Evolutionary conservation across 2,797 vertebrate genomes (phyloP), one percentile per base, ranked within the genome.

Genomic region (Anguilla anguilla): DNA sequence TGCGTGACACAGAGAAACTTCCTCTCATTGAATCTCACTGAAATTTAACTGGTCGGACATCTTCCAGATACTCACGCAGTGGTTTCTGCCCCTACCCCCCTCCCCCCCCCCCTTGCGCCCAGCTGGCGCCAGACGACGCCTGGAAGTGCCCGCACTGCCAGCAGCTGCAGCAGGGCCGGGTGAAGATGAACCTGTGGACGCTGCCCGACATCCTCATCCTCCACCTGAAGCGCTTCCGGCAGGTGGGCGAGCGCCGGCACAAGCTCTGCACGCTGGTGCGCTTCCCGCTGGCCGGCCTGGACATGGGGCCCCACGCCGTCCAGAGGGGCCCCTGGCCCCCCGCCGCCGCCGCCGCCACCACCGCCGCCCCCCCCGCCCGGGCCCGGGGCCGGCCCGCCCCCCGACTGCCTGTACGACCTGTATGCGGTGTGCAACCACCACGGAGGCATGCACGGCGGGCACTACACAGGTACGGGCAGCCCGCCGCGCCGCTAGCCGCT

Each of bases 391-490:
- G 93, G 87, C 85, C 96, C 95, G 2, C 96, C 94, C 0, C 86
- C 91, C 0, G 96, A 97, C 92, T 97, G 96, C 92, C 95, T 98
- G 67, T 99, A 99, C 0, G 98, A 99, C 87, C 94, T 99, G 87
- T 99, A 99, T 0, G 98, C 98, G 0, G 97, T 99, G 91, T 99
- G 98, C 93, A 98, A 99, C 94, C 98, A 99, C 93, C 98, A 99
- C 0, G 98, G 98, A 92, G 97, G 97, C 89, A 97, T 99, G 97
- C 97, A 99, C 83, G 97, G 98, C 0, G 98, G 98, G 35, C 98
- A 99, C 93, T 99, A 99, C 95, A 99, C 98, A 89, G 98, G 98
- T 99, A 53, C 28, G 17, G 25, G 3, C 17, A 79, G 31, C 17
- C 31, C 6, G 35, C 28, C 28, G 7, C 5, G 2, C 55, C 55